Evolutionary conservation across 1,140 invertebrate species (phyloP), one percentile per base, ranked within the genome.

Genomic region (Metopolophium dirhodum): DNA sequence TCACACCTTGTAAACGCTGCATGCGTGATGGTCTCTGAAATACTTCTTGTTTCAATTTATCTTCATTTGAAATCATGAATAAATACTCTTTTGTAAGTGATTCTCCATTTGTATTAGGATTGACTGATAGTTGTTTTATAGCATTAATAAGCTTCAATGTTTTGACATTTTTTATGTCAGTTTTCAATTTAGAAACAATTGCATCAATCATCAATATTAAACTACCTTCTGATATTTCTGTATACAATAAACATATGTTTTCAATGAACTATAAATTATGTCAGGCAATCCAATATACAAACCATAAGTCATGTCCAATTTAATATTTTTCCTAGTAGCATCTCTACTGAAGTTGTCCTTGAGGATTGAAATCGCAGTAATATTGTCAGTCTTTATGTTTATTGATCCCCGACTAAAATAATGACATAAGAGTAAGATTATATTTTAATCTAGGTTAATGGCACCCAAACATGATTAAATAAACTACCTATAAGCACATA

Each of bases 291-390:
- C 0, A 94, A 86, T 49, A 95, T 95, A 95, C 95, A 95, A 96
- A 97, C 97, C 96, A 94, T 96, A 96, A 83, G 95, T 96, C 57
- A 98, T 97, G 77, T 97, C 97, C 3, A 98, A 95, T 94, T 96
- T 96, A 61, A 98, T 97, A 95, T 98, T 98, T 94, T 97, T 97
- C 94, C 97, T 97, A 0, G 98, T 98, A 2, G 97, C 98, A 95
- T 98, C 97, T 94, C 97, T 97, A 0, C 97, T 98, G 3, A 99
- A 94, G 94, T 97, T 96, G 95, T 98, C 98, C 95, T 98, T 97
- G 11, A 99, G 95, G 87, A 98, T 98, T 86, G 97, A 97, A 90
- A 98, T 98, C 0, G 97, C 98, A 1, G 97, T 97, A 91, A 99
- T 96, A 94, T 98, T 98, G 95, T 99, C 98, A 35, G 97, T 98